Evolutionary conservation across 2,113 vertebrate species (phyloP).

Genomic region (Salvator merianae): DNA sequence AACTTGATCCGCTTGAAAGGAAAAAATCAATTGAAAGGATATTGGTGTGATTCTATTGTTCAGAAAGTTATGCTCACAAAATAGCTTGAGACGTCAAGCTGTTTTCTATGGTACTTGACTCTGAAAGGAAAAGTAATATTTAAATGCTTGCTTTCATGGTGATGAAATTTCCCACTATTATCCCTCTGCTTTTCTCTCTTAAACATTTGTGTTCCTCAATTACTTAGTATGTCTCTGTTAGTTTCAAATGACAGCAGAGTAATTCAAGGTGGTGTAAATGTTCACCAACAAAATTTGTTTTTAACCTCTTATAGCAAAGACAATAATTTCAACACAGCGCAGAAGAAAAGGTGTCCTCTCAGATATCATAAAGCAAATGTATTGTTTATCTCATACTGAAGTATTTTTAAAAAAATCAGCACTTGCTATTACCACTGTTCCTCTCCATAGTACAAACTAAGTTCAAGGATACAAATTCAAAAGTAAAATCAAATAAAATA

Average conservation of each 20-base stretch:
- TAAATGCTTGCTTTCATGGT: neutral
- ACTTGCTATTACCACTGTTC: too few species aligned
- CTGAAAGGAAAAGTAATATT: conserved; percentile 1
- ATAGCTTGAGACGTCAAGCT: neutral
- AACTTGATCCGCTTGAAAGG: neutral
- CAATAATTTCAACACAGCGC: conserved; percentile 16
- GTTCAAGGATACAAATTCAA: too few species aligned
- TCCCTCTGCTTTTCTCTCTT: neutral
- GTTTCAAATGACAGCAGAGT: conserved; percentile 34
- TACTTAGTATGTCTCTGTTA: neutral
- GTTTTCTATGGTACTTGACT: neutral
- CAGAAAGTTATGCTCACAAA: neutral
- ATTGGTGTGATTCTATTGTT: neutral
- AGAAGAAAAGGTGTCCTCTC: neutral
- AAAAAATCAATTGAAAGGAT: conserved; percentile 5
- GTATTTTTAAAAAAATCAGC: too few species aligned
- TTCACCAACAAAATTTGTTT: conserved; percentile 27
- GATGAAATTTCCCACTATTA: neutral
- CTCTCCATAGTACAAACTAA: too few species aligned
- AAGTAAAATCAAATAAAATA: too few species aligned
- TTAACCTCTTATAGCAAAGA: conserved; percentile 27
- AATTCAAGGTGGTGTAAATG: conserved; percentile 45
- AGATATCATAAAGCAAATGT: too few species aligned
- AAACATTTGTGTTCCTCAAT: neutral
- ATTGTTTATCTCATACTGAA: too few species aligned